Evolutionary conservation across 1,140 invertebrate species (phyloP).

Genomic region (Chironomus striatipennis): DNA sequence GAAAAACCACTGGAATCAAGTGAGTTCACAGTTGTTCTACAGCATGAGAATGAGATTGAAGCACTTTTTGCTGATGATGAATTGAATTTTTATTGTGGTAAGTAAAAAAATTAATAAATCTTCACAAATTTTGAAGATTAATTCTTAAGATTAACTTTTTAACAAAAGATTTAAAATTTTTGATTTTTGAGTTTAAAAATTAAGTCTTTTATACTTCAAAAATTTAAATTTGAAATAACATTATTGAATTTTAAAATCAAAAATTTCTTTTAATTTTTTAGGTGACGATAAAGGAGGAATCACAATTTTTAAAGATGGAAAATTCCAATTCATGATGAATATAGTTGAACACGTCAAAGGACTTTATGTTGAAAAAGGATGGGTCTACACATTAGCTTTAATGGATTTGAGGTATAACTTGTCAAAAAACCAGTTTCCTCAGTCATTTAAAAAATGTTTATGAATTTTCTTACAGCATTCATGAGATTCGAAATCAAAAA

Average conservation of each 20-base stretch:
- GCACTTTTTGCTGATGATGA: conserved; percentile 35
- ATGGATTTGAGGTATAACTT: neutral
- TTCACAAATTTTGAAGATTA: too few relatives aligned
- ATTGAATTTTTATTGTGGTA: conserved; percentile 29
- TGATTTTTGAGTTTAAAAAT: too few relatives aligned
- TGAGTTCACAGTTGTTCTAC: conserved; percentile 31
- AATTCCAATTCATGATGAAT: conserved; percentile 38
- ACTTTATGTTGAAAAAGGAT: conserved; percentile 33
- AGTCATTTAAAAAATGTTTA: conserved; percentile 26
- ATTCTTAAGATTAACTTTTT: too few relatives aligned
- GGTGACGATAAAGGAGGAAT: conserved; percentile 39
- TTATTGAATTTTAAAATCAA: too few relatives aligned
- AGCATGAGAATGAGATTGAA: conserved; percentile 36
- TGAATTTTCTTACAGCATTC: conserved; percentile 33
- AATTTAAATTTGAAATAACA: too few relatives aligned
- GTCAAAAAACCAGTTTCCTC: neutral
- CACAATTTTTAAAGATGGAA: conserved; percentile 37
- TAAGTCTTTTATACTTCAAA: too few relatives aligned
- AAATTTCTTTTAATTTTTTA: conserved; percentile 26
- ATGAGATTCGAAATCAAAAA: conserved; percentile 32
- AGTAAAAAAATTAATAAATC: neutral
- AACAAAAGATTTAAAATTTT: too few relatives aligned
- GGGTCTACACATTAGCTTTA: conserved; percentile 32
- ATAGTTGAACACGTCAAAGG: conserved; percentile 38
- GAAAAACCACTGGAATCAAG: conserved; percentile 32